Percentiles rank a stretch among this genome's conserved stretches.
phyloP scores from a whole-genome alignment of 1,140 invertebrate species.

The Artemia franciscana region DNA sequence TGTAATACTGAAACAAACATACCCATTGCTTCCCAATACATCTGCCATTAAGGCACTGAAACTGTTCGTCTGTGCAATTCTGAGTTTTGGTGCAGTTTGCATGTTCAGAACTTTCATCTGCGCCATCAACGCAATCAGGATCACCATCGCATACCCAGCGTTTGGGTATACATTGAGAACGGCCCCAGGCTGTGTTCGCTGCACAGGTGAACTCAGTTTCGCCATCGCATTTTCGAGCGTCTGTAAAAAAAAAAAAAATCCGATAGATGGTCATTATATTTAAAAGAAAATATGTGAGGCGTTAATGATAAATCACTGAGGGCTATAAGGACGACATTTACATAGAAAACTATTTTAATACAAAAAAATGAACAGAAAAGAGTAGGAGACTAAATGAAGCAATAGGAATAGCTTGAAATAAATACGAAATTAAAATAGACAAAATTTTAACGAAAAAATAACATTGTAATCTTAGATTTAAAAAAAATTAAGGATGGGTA shows the following conservation, averaged over 20 bases:
- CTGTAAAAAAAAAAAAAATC: constrained; percentile 20
- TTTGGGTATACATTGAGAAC: constrained; percentile 73
- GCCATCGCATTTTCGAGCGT: constrained; percentile 69
- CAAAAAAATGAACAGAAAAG: too few relatives aligned
- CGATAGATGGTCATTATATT: neutral
- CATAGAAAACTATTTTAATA: too few relatives aligned
- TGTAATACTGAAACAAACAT: constrained; percentile 52
- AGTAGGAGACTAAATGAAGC: too few relatives aligned
- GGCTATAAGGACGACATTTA: too few relatives aligned
- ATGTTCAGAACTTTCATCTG: constrained; percentile 71
- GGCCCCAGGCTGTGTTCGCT: constrained; percentile 68
- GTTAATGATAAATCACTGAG: too few relatives aligned
- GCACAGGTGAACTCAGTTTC: constrained; percentile 75
- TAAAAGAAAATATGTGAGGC: too few relatives aligned
- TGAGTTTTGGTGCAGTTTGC: constrained; percentile 48
- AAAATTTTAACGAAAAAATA: too few relatives aligned
- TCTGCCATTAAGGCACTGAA: constrained; percentile 65
- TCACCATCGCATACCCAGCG: constrained; percentile 91
- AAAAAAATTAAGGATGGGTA: too few relatives aligned
- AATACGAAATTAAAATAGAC: too few relatives aligned
- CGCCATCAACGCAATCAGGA: constrained; percentile 82
- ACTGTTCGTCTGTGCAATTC: constrained; percentile 59
- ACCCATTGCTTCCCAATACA: constrained; percentile 46
- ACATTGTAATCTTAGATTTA: too few relatives aligned
- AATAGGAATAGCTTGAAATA: too few relatives aligned